Conservation (phyloP, 2,888 invertebrate genomes). For the Dioctria rufipes region DNA sequence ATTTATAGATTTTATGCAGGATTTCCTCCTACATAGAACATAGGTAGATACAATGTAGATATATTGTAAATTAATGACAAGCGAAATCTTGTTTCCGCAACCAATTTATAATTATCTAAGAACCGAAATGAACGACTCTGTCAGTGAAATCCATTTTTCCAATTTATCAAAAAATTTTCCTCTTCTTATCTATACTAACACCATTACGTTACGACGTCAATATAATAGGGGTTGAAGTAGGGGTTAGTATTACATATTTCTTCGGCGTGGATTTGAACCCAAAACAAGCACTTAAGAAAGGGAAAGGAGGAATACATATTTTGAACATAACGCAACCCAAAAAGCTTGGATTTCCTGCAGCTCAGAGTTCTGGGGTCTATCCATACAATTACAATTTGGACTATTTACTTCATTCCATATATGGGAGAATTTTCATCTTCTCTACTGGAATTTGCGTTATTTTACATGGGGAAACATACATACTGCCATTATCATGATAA, state of each 20-base stretch:
- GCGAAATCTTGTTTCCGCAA: background rate
- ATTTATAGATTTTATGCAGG: too few relatives aligned
- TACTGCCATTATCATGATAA: background rate
- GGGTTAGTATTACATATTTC: constrained; percentile 19
- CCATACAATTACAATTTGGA: constrained; percentile 27
- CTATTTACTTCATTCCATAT: constrained; percentile 44
- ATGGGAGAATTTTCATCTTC: constrained; percentile 37
- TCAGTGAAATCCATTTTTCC: constrained; percentile 52
- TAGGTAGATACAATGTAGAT: too few relatives aligned
- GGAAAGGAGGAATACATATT: constrained; percentile 7
- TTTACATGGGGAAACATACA: constrained; percentile 6
- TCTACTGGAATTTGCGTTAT: constrained; percentile 26
- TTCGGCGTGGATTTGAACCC: constrained; percentile 19
- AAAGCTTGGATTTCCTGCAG: background rate
- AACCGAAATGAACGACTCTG: constrained; percentile 50
- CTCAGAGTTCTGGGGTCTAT: background rate
- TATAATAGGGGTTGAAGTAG: background rate
- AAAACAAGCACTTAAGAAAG: constrained; percentile 38
- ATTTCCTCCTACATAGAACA: too few relatives aligned
- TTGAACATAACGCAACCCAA: constrained; percentile 9
- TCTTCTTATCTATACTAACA: constrained; percentile 21
- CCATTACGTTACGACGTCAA: background rate
- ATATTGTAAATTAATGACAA: too few relatives aligned
- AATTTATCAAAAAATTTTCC: constrained; percentile 49
- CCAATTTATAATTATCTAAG: constrained; percentile 48